Conservation (phyloP, 2,797 vertebrate genomes). For the Clamator glandarius region DNA sequence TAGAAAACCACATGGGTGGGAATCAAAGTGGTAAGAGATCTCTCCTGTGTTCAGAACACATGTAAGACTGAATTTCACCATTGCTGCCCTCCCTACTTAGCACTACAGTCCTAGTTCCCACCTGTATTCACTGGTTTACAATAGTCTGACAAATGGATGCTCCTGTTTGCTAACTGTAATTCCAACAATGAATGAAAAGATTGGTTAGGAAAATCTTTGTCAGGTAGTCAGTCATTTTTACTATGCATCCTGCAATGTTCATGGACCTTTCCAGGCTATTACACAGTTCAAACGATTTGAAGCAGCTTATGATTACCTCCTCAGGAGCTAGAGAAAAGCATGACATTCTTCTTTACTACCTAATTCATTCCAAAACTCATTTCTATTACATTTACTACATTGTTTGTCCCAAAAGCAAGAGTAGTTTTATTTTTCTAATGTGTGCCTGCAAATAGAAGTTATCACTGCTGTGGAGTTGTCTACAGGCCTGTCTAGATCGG, state of each 20-base stretch:
- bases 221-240: background rate
- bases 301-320: slow-evolving; percentile 3
- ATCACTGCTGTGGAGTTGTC: background rate
- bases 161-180: background rate
- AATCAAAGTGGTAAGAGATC: background rate
- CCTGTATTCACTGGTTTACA: background rate
- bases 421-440: background rate
- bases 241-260: background rate
- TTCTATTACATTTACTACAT: background rate
- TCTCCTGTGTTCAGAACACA: background rate
- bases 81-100: background rate
- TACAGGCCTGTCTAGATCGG: background rate
- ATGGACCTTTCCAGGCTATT: background rate
- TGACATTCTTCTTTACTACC: background rate
- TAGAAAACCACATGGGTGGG: background rate
- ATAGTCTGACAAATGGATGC: background rate
- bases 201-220: background rate
- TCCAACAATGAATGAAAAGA: background rate
- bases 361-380: background rate
- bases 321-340: background rate
- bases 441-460: background rate
- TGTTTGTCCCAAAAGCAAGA: slow-evolving; percentile 9
- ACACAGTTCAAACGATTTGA: background rate
- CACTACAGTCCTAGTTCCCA: background rate
- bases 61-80: background rate